Conservation (phyloP, 1,140 invertebrate species). For the Trichonephila clavata region DNA sequence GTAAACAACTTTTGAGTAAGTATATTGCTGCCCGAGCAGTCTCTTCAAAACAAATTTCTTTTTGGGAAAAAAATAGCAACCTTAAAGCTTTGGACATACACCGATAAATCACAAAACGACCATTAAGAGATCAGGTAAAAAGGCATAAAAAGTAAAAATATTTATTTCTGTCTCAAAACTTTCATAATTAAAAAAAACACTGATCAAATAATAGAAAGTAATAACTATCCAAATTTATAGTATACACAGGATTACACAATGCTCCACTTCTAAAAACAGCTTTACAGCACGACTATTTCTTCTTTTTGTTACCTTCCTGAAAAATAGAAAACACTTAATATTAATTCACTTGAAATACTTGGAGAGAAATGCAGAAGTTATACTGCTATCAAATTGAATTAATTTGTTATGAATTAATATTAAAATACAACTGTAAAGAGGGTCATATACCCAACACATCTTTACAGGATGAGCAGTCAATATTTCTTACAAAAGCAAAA, state of each 20-base stretch:
- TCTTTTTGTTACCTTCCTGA: slow-evolving; percentile 1
- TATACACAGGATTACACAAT: slow-evolving; percentile 5
- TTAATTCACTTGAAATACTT: too few species aligned
- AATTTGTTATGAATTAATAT: too few species aligned
- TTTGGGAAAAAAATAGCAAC: neutral
- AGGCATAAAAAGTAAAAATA: neutral
- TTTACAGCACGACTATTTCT: neutral
- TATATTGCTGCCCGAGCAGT: neutral
- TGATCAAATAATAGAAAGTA: neutral
- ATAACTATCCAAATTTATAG: slow-evolving; percentile 30
- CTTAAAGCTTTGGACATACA: neutral
- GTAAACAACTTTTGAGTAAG: too few species aligned
- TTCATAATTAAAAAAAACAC: slow-evolving; percentile 8
- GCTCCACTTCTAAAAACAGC: neutral
- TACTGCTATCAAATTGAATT: too few species aligned
- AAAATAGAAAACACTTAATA: neutral
- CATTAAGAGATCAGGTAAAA: neutral
- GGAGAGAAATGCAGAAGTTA: too few species aligned
- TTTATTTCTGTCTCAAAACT: slow-evolving; percentile 6
- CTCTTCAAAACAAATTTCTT: neutral
- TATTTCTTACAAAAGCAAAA: too few species aligned
- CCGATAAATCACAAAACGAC: too few species aligned
- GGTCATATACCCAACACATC: too few species aligned
- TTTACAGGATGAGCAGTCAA: too few species aligned
- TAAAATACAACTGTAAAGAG: too few species aligned